Base-by-base conservation (phyloP, 2,797 vertebrate species). In the Falco columbarius region DNA sequence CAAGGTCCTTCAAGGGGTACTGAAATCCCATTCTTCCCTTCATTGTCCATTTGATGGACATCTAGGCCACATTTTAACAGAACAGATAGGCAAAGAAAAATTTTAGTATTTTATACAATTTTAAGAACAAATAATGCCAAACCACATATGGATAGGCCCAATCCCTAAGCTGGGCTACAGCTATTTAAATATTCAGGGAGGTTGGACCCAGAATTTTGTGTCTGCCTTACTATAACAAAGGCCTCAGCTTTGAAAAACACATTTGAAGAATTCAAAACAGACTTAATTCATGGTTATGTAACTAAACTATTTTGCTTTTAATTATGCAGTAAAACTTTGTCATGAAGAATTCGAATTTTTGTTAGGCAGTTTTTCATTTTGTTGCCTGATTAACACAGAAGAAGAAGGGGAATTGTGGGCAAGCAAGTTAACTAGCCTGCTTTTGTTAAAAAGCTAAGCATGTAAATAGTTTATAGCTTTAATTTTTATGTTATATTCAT, bases 111-210 rank as follows among this genome's bases (percentile, higher is more conserved):
- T 75, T 9, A 66, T 23, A 66, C 1, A 30, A 34, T 47, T 61
- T 84, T 44, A 62, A 74, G 23, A 30, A 36, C 9, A 65, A 59
- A 71, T 70, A 58, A 16, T 46, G 10, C 10, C 19, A 40, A 82
- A 34, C 7, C 16, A 30, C 18, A n/a, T 4, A n/a, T 3, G 3
- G 10, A 26, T 13, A 56, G 9, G 4, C 4, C 17, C 49, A 9
- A 81, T 67, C 29, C 5, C 11, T 81, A 86, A 56, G 1, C 9
- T 23, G 10, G 1, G 14, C 23, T 83, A 34, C 15, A 54, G 9
- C 6, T 65, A 21, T 40, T 73, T 61, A 68, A 86, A 56, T 18
- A 46, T 59, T 74, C 23, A 71, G 23, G 46, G 12, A 27, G 22
- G 8, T 4, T 34, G 10, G 32, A 68, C 6, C 4, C 9, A 71